Evolutionary conservation across 2,888 invertebrate species (phyloP).

Genomic region (Acholoe squamosa): DNA sequence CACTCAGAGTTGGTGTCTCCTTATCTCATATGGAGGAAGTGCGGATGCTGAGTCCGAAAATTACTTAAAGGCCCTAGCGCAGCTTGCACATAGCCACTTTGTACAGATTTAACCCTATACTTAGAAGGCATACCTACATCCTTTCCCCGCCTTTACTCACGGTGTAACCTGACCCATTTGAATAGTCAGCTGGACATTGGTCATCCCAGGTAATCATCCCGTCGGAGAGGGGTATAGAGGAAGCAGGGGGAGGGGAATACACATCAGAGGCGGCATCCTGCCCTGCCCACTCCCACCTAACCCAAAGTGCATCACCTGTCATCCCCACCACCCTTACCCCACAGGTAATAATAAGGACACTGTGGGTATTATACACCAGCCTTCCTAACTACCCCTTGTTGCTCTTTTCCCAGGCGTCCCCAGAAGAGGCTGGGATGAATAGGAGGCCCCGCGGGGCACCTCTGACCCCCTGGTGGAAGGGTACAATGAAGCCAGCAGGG

Average conservation of each 20-base stretch:
- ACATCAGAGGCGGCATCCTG: too few species aligned
- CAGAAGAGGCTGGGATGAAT: not conserved
- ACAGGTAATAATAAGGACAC: slow-evolving; percentile 12
- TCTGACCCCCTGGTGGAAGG: not conserved
- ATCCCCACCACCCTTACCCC: not conserved
- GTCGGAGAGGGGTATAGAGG: not conserved
- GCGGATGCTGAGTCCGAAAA: too few species aligned
- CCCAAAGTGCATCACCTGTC: not conserved
- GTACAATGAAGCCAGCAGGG: not conserved
- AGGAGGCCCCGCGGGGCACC: not conserved
- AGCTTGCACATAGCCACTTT: too few species aligned
- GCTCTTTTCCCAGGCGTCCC: slow-evolving; percentile 9
- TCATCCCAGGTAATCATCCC: slow-evolving; percentile 26
- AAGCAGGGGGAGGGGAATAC: too few species aligned
- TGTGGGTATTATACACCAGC: not conserved
- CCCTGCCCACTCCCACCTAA: not conserved
- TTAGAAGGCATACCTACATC: too few species aligned
- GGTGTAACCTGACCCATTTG: not conserved
- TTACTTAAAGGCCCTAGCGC: too few species aligned
- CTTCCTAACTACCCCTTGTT: not conserved
- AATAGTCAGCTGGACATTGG: not conserved
- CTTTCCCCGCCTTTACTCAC: not conserved
- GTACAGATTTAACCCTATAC: too few species aligned
- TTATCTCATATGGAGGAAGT: too few species aligned
- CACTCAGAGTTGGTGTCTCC: too few species aligned